These are phyloP conservation scores for Selenia dentaria DNA, from an alignment of 2,888 invertebrate species.

Conservation along the genomic window DNA sequence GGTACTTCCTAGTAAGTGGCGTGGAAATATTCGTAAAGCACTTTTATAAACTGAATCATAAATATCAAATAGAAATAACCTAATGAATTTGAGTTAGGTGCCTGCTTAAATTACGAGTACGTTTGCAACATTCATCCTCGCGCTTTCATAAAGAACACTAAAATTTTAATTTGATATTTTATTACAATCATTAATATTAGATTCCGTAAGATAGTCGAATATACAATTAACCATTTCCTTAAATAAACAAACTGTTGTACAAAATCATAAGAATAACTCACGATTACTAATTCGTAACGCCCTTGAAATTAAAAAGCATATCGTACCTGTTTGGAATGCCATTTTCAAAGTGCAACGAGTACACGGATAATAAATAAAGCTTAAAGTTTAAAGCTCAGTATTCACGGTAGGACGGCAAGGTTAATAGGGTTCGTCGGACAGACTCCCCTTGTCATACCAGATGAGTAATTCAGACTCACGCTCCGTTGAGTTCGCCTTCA, in stretches of 20 bases:
- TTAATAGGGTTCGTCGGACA: conserved; percentile 35
- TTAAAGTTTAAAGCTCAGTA: conserved; percentile 25
- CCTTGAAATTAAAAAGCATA: conserved; percentile 25
- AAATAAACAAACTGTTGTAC: conserved; percentile 20
- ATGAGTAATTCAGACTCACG: conserved; percentile 38
- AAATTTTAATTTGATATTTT: too few relatives aligned
- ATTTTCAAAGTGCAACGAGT: conserved; percentile 28
- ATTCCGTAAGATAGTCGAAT: conserved; percentile 9
- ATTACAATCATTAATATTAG: conserved; percentile 3
- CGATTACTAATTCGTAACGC: conserved; percentile 15
- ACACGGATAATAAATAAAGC: conserved; percentile 41
- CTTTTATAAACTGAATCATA: too few relatives aligned
- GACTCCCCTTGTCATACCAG: conserved; percentile 21
- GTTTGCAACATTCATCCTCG: not conserved
- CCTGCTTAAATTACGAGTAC: not conserved
- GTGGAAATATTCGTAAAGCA: too few relatives aligned
- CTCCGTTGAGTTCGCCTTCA: conserved; percentile 15
- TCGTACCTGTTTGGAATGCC: conserved; percentile 19
- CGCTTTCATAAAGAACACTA: not conserved
- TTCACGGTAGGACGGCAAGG: conserved; percentile 50
- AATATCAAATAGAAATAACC: too few relatives aligned
- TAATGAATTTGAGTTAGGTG: too few relatives aligned
- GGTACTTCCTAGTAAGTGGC: too few relatives aligned
- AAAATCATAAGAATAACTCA: conserved; percentile 19
- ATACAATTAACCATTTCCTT: conserved; percentile 15